These are phyloP conservation scores for Lithosia quadra DNA, from an alignment of 2,888 invertebrate genomes.

Conservation along the genomic window DNA sequence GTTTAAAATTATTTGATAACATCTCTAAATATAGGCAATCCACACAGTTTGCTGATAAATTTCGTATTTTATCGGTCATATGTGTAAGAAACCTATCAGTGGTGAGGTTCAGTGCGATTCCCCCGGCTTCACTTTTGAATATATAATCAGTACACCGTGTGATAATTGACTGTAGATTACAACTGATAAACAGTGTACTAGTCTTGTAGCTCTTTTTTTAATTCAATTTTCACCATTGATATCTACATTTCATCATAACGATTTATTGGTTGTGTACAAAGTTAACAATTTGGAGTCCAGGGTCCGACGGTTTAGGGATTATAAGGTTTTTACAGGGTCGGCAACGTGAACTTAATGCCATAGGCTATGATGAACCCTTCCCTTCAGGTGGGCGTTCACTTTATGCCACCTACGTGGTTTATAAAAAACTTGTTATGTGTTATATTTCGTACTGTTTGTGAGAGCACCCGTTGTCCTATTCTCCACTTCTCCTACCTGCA, in stretches of 20 bases:
- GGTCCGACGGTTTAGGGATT: too few relatives aligned
- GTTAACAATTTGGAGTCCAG: too few relatives aligned
- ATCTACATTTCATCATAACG: too few relatives aligned
- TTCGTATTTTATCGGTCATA: constrained; percentile 11
- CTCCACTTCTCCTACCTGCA: not conserved
- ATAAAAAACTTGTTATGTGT: too few relatives aligned
- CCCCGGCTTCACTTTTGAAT: not conserved
- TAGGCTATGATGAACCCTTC: too few relatives aligned
- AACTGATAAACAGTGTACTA: not conserved
- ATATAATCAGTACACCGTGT: not conserved
- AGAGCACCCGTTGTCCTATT: not conserved
- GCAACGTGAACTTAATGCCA: too few relatives aligned
- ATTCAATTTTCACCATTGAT: not conserved
- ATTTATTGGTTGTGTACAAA: too few relatives aligned
- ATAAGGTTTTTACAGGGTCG: too few relatives aligned
- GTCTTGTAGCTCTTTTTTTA: not conserved
- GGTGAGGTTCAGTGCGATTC: not conserved
- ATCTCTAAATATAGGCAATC: constrained; percentile 1
- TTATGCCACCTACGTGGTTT: too few relatives aligned
- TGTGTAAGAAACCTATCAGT: not conserved
- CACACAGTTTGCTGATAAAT: constrained; percentile 9
- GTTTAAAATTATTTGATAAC: not conserved
- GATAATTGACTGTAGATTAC: constrained; percentile 1
- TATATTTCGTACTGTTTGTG: not conserved
- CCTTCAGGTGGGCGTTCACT: too few relatives aligned